phyloP scores from a whole-genome alignment of 1,140 invertebrate genomes.

The Sinella curviseta region DNA sequence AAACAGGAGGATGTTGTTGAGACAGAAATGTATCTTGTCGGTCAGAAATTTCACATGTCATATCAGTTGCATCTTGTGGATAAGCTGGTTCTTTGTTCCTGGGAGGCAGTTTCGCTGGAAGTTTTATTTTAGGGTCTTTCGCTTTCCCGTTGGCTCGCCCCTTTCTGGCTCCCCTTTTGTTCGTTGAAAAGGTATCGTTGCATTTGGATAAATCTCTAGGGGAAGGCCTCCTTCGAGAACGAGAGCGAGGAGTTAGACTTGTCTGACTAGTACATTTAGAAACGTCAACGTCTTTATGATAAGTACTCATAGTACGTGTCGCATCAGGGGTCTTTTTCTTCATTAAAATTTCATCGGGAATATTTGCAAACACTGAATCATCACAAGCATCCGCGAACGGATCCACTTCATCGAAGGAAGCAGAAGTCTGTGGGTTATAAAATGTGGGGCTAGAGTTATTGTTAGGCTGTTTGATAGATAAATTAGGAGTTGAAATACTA shows the following conservation, averaged over 20 bases:
- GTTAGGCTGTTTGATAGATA: neutral
- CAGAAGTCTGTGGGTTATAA: neutral
- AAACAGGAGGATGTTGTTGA: neutral
- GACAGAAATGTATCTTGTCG: neutral
- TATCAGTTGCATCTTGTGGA: too few species aligned
- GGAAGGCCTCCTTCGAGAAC: neutral
- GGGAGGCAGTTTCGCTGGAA: neutral
- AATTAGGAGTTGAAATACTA: neutral
- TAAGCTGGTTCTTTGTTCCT: too few species aligned
- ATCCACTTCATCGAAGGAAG: constrained; percentile 29
- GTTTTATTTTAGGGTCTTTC: neutral
- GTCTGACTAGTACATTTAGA: neutral
- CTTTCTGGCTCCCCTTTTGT: neutral
- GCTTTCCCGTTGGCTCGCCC: neutral
- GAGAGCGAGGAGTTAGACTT: neutral
- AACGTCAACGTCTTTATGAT: neutral
- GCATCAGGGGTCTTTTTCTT: neutral
- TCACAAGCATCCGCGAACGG: constrained; percentile 37
- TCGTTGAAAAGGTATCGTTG: neutral
- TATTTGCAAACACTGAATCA: constrained; percentile 44
- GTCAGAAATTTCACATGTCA: too few species aligned
- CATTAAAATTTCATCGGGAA: constrained; percentile 41
- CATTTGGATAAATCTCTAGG: constrained; percentile 5
- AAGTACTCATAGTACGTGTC: neutral
- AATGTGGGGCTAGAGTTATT: neutral